phyloP scores from a whole-genome alignment of 2,113 vertebrate genomes.

The Isichthys henryi region DNA sequence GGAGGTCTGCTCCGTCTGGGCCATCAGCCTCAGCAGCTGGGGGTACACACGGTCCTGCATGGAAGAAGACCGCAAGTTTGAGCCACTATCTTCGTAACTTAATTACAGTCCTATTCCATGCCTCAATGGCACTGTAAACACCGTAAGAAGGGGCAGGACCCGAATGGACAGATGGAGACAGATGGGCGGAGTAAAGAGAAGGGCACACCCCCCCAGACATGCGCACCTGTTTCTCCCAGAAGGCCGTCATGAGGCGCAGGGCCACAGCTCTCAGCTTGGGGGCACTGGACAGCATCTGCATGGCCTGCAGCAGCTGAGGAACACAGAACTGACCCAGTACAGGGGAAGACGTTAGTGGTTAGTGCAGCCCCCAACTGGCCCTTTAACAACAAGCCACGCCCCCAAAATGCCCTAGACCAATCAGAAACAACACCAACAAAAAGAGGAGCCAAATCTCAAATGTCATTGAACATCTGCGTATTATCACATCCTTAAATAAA shows the following conservation, averaged over 20 bases:
- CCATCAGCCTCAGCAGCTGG: slow-evolving; percentile 80
- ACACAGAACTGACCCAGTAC: slow-evolving; percentile 71
- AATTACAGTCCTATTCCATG: not conserved
- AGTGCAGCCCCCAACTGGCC: not conserved
- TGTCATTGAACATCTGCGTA: not conserved
- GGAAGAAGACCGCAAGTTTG: not conserved
- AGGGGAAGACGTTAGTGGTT: not conserved
- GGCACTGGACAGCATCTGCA: slow-evolving; percentile 68
- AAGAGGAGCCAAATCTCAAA: not conserved
- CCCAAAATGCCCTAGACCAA: not conserved
- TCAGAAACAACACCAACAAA: not conserved
- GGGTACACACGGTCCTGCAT: slow-evolving; percentile 86
- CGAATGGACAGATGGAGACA: not conserved
- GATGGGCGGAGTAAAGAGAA: not conserved
- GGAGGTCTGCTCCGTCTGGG: slow-evolving; percentile 55
- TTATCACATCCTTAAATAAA: not conserved
- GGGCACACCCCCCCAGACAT: not conserved
- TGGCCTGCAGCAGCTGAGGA: slow-evolving; percentile 73
- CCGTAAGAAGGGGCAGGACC: not conserved
- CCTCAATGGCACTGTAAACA: not conserved
- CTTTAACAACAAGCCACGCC: not conserved
- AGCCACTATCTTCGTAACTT: not conserved
- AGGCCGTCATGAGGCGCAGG: slow-evolving; percentile 73
- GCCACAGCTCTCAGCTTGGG: slow-evolving; percentile 71
- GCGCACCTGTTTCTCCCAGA: slow-evolving; percentile 91